phyloP scores from a whole-genome alignment of 2,113 vertebrate genomes.

The Halichoeres trimaculatus region DNA sequence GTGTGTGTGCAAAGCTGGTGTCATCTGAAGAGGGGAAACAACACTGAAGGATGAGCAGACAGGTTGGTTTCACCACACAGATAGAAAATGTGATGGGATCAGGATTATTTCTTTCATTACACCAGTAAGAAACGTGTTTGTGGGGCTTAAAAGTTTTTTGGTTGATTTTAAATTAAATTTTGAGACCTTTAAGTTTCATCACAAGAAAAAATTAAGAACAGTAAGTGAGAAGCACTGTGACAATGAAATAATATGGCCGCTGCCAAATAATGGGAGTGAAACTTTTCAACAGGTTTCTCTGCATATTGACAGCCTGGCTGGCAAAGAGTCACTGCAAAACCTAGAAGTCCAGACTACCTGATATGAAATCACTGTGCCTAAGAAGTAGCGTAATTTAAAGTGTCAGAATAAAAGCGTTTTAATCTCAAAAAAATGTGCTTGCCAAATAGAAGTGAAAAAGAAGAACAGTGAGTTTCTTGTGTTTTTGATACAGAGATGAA shows the following conservation, averaged over 20 bases:
- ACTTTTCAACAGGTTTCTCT: too few relatives aligned
- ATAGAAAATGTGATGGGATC: not conserved
- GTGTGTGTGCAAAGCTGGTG: not conserved
- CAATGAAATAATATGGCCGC: too few relatives aligned
- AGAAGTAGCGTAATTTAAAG: too few relatives aligned
- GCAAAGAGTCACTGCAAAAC: too few relatives aligned
- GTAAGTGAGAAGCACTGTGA: not conserved
- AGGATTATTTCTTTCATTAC: not conserved
- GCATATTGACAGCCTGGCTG: too few relatives aligned
- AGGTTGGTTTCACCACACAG: not conserved
- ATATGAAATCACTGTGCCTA: too few relatives aligned
- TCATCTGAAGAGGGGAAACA: not conserved
- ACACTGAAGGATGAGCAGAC: conserved; percentile 10
- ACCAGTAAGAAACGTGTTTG: not conserved
- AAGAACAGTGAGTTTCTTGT: not conserved
- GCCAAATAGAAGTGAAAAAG: not conserved
- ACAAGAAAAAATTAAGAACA: not conserved
- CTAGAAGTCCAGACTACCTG: too few relatives aligned
- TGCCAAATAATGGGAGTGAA: too few relatives aligned
- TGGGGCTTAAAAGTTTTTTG: not conserved
- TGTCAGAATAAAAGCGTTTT: too few relatives aligned
- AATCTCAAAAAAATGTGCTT: not conserved
- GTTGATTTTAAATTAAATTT: not conserved
- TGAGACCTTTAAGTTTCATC: not conserved
- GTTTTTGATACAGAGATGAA: conserved; percentile 1